phyloP scores from a whole-genome alignment of 2,888 invertebrate genomes.

The Calliopum simillimum region DNA sequence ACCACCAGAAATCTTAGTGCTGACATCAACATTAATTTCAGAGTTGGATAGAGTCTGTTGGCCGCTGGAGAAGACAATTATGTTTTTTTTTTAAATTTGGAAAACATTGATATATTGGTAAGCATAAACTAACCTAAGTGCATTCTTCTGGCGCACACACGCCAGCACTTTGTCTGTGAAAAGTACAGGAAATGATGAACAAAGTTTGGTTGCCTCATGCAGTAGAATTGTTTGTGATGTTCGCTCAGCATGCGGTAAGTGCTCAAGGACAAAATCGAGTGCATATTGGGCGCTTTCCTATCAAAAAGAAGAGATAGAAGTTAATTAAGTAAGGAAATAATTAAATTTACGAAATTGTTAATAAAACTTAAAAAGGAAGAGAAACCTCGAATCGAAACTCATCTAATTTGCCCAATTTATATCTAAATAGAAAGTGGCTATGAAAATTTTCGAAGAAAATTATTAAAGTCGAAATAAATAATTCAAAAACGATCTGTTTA shows the following conservation, averaged over 20 bases:
- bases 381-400: too few relatives aligned
- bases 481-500: too few relatives aligned
- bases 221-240: slow-evolving; percentile 80
- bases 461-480: too few relatives aligned
- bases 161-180: slow-evolving; percentile 84
- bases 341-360: too few relatives aligned
- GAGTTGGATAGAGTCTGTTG: slow-evolving; percentile 60
- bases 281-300: slow-evolving; percentile 85
- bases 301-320: neutral
- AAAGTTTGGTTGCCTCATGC: slow-evolving; percentile 83
- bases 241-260: slow-evolving; percentile 78
- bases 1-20: slow-evolving; percentile 79
- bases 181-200: slow-evolving; percentile 83
- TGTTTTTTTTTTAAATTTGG: slow-evolving; percentile 14
- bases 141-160: slow-evolving; percentile 77
- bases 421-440: too few relatives aligned
- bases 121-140: slow-evolving; percentile 59
- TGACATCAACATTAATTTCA: slow-evolving; percentile 69
- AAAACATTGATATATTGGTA: neutral
- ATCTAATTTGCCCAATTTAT: too few relatives aligned
- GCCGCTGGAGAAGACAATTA: slow-evolving; percentile 46
- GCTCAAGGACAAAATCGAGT: slow-evolving; percentile 83
- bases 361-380: too few relatives aligned
- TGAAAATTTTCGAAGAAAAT: too few relatives aligned
- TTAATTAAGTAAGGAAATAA: neutral